A percentile compares a stretch with the other conserved stretches of the same genome.
These are phyloP conservation scores for Epizoanthus ramosus DNA, from an alignment of 92 coral and sea anemone genomes.

Conservation along the genomic window DNA sequence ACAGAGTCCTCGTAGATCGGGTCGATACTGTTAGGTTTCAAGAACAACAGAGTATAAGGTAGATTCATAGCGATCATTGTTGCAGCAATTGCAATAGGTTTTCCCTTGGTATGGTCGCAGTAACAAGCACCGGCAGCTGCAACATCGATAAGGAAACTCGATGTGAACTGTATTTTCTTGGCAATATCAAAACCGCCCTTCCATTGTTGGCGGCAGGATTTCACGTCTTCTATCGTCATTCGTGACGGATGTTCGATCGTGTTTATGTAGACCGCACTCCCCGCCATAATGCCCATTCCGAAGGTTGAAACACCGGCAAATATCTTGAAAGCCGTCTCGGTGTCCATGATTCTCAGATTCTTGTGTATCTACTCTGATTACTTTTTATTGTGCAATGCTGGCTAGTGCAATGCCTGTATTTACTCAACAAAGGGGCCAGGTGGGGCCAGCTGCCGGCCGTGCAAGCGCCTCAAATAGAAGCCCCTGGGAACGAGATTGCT, in stretches of 20 bases:
- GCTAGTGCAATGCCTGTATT: too few relatives aligned
- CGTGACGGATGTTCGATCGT: conserved; percentile 7
- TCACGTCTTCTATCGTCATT: not conserved
- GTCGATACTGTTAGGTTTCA: not conserved
- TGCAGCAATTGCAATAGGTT: not conserved
- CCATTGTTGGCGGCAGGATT: conserved; percentile 4
- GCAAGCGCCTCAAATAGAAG: too few relatives aligned
- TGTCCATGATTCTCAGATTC: not conserved
- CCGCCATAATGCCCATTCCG: not conserved
- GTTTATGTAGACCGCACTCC: conserved; percentile 1
- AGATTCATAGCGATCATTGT: not conserved
- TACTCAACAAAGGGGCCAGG: too few relatives aligned
- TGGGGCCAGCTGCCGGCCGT: too few relatives aligned
- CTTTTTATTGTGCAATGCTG: too few relatives aligned
- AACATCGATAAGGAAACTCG: not conserved
- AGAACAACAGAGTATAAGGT: not conserved
- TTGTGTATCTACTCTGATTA: too few relatives aligned
- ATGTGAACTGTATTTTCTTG: not conserved
- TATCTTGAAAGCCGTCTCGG: not conserved
- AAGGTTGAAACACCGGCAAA: not conserved
- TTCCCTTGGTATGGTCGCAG: not conserved
- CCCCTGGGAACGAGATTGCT: too few relatives aligned
- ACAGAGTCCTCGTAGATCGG: too few relatives aligned
- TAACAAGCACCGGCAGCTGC: not conserved
- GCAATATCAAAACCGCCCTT: conserved; percentile 4